Conservation (phyloP, 2,888 invertebrate species). For the Poecilobothrus nobilitatus region DNA sequence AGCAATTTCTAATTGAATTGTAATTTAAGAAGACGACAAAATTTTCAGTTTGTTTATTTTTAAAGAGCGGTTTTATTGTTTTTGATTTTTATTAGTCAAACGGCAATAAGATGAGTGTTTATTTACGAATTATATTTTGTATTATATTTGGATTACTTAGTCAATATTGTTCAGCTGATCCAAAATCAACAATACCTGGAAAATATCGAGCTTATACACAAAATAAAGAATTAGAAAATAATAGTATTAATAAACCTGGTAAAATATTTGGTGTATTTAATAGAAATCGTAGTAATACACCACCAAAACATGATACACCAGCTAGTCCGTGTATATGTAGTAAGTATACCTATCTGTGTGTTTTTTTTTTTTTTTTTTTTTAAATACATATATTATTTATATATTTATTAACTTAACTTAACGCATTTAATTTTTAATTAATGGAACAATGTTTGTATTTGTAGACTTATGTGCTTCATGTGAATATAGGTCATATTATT, state of each 20-base stretch:
- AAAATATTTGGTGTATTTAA: slow-evolving; percentile 57
- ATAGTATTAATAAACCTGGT: slow-evolving; percentile 41
- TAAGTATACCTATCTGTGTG: no score
- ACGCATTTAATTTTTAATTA: background rate
- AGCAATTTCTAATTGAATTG: no score
- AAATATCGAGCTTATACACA: slow-evolving; percentile 37
- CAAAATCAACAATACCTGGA: slow-evolving; percentile 31
- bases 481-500: no score
- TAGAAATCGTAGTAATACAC: slow-evolving; percentile 49
- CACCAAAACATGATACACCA: slow-evolving; percentile 49
- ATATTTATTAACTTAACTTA: background rate
- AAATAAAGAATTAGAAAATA: slow-evolving; percentile 26
- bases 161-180: background rate
- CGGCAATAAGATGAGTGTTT: background rate
- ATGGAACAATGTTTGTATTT: no score
- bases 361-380: no score
- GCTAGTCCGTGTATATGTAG: slow-evolving; percentile 56
- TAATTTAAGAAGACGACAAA: no score
- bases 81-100: background rate
- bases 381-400: background rate
- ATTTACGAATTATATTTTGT: background rate
- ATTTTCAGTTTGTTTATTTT: background rate
- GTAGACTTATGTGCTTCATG: no score
- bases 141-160: background rate
- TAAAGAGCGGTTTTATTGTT: background rate